A percentile compares a stretch with the other conserved stretches of the same genome.
Conservation (phyloP, 2,113 vertebrate genomes). For the Halichoeres trimaculatus region DNA sequence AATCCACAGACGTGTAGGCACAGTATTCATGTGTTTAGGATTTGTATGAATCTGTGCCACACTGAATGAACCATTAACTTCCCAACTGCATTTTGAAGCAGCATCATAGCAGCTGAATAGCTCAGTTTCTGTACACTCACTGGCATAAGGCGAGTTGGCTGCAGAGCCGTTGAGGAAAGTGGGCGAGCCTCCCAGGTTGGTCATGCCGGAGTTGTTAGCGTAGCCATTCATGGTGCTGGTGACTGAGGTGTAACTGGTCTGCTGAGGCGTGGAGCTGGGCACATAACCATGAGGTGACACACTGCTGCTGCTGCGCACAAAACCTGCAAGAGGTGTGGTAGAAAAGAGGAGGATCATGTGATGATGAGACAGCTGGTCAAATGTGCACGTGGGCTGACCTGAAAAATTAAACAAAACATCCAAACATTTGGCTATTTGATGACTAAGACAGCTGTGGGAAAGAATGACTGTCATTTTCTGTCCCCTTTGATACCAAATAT, state of each 20-base stretch:
- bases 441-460: not conserved
- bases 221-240: constrained; percentile 99
- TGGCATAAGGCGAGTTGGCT: constrained; percentile 99
- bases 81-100: constrained; percentile 3
- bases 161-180: constrained; percentile 98
- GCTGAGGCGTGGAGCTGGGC: constrained; percentile 97
- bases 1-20: constrained; percentile 1
- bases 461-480: no score
- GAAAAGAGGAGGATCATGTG: not conserved
- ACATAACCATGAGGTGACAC: constrained; percentile 97
- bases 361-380: not conserved
- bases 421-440: no score
- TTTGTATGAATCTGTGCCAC: not conserved
- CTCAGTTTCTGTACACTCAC: constrained; percentile 84
- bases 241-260: constrained; percentile 96
- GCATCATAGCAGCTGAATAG: not conserved
- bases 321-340: constrained; percentile 82
- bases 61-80: constrained; percentile 4
- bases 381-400: not conserved
- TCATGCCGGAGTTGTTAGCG: constrained; percentile 92
- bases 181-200: constrained; percentile 95
- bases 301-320: constrained; percentile 96
- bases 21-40: not conserved
- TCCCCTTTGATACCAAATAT: no score
- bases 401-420: no score